phyloP scores from a whole-genome alignment of 2,113 vertebrate species.

The Cairina moschata region DNA sequence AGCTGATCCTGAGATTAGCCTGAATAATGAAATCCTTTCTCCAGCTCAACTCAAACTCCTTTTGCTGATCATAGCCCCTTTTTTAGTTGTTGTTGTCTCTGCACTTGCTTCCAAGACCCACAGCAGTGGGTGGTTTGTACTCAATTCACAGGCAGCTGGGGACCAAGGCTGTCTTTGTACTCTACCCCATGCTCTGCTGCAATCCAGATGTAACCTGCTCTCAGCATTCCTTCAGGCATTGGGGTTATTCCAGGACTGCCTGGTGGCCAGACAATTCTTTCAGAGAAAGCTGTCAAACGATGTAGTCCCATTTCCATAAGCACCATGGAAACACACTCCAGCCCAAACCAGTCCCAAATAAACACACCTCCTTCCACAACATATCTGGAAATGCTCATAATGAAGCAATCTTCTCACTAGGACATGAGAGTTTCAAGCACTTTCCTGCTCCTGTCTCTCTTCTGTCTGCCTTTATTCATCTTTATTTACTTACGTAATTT shows the following conservation, averaged over 20 bases:
- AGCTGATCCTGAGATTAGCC: constrained; percentile 30
- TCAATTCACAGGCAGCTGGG: not conserved
- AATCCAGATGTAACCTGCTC: not conserved
- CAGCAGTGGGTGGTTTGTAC: not conserved
- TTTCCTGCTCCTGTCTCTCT: not conserved
- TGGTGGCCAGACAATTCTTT: not conserved
- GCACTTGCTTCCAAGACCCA: not conserved
- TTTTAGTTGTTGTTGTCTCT: not conserved
- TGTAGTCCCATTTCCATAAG: not conserved
- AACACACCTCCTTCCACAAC: not conserved
- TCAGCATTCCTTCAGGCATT: not conserved
- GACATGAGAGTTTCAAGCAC: not conserved
- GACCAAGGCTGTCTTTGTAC: not conserved
- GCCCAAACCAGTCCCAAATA: not conserved
- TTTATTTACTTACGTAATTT: not conserved
- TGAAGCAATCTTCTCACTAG: not conserved
- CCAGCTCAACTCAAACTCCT: not conserved
- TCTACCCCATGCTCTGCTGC: accelerated
- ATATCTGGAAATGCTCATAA: constrained; percentile 1
- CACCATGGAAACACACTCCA: constrained; percentile 16
- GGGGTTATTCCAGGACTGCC: constrained; percentile 8
- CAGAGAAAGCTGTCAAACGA: not conserved
- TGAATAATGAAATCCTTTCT: constrained; percentile 47
- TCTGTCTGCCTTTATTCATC: constrained; percentile 21
- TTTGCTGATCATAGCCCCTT: not conserved